These are phyloP conservation scores for Semaprochilodus insignis DNA, from an alignment of 2,797 vertebrate genomes.

Conservation along the genomic window DNA sequence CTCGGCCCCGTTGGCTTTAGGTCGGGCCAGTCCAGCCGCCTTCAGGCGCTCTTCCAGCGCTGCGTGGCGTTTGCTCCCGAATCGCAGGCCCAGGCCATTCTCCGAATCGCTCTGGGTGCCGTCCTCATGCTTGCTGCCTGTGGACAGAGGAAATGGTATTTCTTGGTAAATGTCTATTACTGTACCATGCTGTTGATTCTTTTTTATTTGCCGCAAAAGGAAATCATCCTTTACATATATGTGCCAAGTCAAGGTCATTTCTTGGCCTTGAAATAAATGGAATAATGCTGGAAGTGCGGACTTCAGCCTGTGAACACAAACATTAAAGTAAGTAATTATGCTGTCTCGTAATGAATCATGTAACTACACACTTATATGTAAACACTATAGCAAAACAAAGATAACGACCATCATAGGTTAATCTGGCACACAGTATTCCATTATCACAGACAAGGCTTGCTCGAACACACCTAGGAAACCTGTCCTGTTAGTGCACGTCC, in stretches of 20 bases:
- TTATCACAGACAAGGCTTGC: neutral
- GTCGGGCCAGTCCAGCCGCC: slow-evolving; percentile 79
- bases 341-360: neutral
- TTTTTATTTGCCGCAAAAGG: too few relatives aligned
- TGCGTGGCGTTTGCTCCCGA: slow-evolving; percentile 84
- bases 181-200: too few relatives aligned
- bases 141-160: slow-evolving; percentile 6
- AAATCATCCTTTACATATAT: too few relatives aligned
- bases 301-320: too few relatives aligned
- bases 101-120: slow-evolving; percentile 98
- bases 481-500: slow-evolving; percentile 31
- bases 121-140: slow-evolving; percentile 97
- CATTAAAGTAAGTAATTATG: too few relatives aligned
- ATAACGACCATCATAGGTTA: neutral
- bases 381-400: neutral
- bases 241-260: too few relatives aligned
- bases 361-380: neutral
- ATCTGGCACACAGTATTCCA: neutral
- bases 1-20: slow-evolving; percentile 74
- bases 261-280: too few relatives aligned
- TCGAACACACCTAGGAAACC: slow-evolving; percentile 11
- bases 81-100: slow-evolving; percentile 88
- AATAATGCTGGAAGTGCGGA: too few relatives aligned
- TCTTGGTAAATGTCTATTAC: too few relatives aligned
- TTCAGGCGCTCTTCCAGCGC: slow-evolving; percentile 89